phyloP scores from a whole-genome alignment of 2,888 invertebrate genomes.

The Meandrusa payeni region DNA sequence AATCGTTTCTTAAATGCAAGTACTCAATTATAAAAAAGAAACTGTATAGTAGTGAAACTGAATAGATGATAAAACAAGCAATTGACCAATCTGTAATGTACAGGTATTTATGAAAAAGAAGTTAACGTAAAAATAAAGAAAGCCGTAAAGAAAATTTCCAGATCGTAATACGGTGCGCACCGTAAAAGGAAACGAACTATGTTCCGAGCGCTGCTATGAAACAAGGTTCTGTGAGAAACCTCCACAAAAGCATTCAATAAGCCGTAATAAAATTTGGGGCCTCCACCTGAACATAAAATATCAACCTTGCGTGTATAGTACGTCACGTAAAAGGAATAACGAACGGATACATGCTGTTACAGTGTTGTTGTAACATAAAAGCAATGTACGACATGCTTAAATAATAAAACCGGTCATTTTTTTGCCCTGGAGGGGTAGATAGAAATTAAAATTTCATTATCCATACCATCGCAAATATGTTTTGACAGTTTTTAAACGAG shows the following conservation, averaged over 20 bases:
- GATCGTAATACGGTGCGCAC: neutral
- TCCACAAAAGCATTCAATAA: conserved; percentile 15
- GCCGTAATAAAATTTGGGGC: conserved; percentile 17
- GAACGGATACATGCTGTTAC: neutral
- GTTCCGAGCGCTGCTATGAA: neutral
- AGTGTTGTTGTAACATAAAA: conserved; percentile 7
- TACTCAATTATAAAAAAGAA: too few relatives aligned
- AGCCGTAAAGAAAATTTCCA: neutral
- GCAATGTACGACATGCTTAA: too few relatives aligned
- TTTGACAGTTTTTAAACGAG: too few relatives aligned
- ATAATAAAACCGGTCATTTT: too few relatives aligned
- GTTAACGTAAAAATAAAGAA: neutral
- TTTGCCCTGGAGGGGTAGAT: too few relatives aligned
- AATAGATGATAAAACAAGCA: too few relatives aligned
- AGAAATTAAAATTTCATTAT: too few relatives aligned
- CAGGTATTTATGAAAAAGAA: neutral
- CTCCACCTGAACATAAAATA: conserved; percentile 18
- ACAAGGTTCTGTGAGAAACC: conserved; percentile 1
- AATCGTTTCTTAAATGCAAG: too few relatives aligned
- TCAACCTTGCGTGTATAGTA: neutral
- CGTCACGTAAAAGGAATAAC: conserved; percentile 8
- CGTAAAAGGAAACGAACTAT: conserved; percentile 11
- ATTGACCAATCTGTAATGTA: too few relatives aligned
- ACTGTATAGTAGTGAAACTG: too few relatives aligned
- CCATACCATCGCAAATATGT: too few relatives aligned